A percentile compares a stretch with the other conserved stretches of the same genome.
Conservation (phyloP, 2,797 vertebrate genomes). For the Microhierax caerulescens region DNA sequence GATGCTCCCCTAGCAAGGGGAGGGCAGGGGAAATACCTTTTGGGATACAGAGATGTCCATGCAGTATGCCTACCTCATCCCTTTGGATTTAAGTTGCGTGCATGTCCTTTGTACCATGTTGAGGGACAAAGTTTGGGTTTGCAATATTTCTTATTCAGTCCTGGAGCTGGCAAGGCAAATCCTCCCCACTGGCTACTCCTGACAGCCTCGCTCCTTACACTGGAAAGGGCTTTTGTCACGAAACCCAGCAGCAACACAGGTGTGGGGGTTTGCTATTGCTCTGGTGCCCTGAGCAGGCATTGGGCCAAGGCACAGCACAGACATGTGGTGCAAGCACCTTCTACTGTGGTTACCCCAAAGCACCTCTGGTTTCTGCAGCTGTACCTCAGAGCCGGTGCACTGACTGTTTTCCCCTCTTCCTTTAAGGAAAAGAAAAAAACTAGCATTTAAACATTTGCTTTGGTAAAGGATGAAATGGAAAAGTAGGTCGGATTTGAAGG, state of each 20-base stretch:
- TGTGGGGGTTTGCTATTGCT: neutral
- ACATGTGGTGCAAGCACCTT: neutral
- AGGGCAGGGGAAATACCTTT: neutral
- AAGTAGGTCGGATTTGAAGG: constrained; percentile 63
- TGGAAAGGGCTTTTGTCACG: neutral
- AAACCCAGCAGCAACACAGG: neutral
- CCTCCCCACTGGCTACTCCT: neutral
- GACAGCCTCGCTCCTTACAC: neutral
- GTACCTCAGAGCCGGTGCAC: neutral
- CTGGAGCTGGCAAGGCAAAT: neutral
- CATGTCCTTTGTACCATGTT: fast-evolving
- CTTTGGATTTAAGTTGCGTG: neutral
- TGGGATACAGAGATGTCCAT: neutral
- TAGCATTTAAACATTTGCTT: constrained; percentile 17
- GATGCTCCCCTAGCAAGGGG: neutral
- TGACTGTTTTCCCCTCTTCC: neutral
- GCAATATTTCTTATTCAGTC: neutral
- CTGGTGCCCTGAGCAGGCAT: fast-evolving
- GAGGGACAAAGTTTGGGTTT: neutral
- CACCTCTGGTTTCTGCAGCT: neutral
- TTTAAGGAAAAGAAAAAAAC: neutral
- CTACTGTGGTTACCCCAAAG: neutral
- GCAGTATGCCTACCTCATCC: neutral
- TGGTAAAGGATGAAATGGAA: constrained; percentile 27
- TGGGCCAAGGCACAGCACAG: neutral